Evolutionary conservation across 1,140 invertebrate species (phyloP).

Genomic region (Bombus balteatus): DNA sequence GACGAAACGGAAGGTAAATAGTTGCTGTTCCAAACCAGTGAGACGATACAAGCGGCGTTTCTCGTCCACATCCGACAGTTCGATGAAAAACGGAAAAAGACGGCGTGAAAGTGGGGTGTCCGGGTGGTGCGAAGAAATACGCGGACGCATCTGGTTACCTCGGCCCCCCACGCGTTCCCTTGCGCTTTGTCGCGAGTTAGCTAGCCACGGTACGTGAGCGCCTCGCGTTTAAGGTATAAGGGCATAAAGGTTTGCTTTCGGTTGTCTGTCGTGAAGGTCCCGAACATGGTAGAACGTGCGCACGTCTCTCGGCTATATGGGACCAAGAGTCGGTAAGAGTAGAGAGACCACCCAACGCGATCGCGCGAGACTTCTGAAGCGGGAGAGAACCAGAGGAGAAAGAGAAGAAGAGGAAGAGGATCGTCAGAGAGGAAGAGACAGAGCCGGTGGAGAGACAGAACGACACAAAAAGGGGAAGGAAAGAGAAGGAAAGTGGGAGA

Average conservation of each 20-base stretch:
- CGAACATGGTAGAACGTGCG: conserved; percentile 71
- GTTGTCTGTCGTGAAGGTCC: conserved; percentile 58
- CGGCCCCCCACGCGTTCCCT: conserved; percentile 50
- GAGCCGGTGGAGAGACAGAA: conserved; percentile 25
- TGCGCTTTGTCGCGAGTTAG: conserved; percentile 48
- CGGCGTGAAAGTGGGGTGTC: not conserved
- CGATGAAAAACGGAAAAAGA: conserved; percentile 12
- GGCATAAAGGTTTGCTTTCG: conserved; percentile 67
- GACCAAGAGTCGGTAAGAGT: conserved; percentile 77
- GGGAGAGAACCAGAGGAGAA: conserved; percentile 51
- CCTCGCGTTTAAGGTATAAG: conserved; percentile 63
- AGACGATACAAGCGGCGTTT: not conserved
- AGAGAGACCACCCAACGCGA: conserved; percentile 82
- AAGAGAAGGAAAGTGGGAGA: conserved; percentile 27
- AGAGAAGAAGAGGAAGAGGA: conserved; percentile 27
- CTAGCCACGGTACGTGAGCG: conserved; percentile 33
- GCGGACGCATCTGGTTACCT: conserved; percentile 40
- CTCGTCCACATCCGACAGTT: not conserved
- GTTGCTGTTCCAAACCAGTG: not conserved
- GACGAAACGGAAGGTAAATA: too few species aligned
- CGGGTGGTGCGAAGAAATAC: conserved; percentile 37
- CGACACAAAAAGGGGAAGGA: conserved; percentile 34
- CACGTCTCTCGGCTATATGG: conserved; percentile 71
- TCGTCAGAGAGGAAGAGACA: conserved; percentile 42
- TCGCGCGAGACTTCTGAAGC: conserved; percentile 76